Conservation (phyloP, 2,888 invertebrate species). For the Keiferia lycopersicella region DNA sequence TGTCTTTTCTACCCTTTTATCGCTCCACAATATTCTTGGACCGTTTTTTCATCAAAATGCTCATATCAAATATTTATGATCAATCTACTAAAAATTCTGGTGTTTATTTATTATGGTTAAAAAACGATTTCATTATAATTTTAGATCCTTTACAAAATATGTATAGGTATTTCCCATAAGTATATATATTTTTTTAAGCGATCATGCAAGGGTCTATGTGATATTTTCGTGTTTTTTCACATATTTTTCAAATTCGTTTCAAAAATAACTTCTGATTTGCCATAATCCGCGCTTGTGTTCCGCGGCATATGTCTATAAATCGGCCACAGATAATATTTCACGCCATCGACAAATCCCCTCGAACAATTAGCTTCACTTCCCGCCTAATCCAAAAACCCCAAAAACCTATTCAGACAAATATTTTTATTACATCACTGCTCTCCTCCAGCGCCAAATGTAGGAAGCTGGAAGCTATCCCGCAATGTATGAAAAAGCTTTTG, state of each 20-base stretch:
- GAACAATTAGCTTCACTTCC: constrained; percentile 43
- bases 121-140: no score
- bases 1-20: no score
- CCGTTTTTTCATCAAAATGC: no score
- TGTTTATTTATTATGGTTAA: no score
- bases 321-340: constrained; percentile 68
- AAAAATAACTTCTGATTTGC: not conserved
- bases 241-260: not conserved
- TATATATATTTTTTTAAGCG: no score
- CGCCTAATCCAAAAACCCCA: not conserved
- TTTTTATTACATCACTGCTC: not conserved
- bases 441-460: not conserved
- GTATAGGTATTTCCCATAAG: no score
- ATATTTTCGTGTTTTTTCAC: no score
- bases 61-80: no score
- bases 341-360: constrained; percentile 68
- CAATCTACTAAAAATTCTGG: no score
- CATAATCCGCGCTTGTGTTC: constrained; percentile 14
- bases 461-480: not conserved
- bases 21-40: no score
- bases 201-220: no score
- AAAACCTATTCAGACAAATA: not conserved
- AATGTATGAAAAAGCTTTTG: not conserved
- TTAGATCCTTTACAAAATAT: no score
- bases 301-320: constrained; percentile 29